These are phyloP conservation scores for Saccopteryx bilineata DNA, from an alignment of 2,113 vertebrate species.

Conservation along the genomic window DNA sequence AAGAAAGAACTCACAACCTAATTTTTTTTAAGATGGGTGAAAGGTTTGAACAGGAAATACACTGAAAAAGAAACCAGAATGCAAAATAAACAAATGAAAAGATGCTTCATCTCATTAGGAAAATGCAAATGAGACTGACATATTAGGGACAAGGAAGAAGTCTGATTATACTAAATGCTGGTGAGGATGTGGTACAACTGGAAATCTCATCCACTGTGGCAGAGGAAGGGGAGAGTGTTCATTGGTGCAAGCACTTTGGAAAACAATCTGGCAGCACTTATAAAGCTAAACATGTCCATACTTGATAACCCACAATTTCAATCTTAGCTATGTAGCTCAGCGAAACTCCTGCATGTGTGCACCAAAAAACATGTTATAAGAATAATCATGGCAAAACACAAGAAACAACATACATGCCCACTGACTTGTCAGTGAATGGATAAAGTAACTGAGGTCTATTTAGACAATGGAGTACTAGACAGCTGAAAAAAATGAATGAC, in stretches of 20 bases:
- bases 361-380: not conserved
- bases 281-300: not conserved
- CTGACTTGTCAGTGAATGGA: not conserved
- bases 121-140: not conserved
- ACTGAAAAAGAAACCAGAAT: constrained; percentile 46
- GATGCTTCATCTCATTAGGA: not conserved
- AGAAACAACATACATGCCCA: not conserved
- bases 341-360: not conserved
- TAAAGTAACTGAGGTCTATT: not conserved
- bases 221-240: not conserved
- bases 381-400: not conserved
- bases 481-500: not conserved
- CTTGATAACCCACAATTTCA: not conserved
- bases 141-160: not conserved
- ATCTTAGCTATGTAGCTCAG: not conserved
- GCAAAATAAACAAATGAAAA: constrained; percentile 16
- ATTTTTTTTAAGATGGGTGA: not conserved
- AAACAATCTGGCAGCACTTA: not conserved
- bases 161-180: not conserved
- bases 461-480: not conserved
- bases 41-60: not conserved
- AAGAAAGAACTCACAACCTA: not conserved
- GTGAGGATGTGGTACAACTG: not conserved
- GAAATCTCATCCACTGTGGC: not conserved
- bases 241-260: not conserved